Evolutionary conservation across 1,140 invertebrate genomes (phyloP).

Genomic region (Drosophila willistoni): DNA sequence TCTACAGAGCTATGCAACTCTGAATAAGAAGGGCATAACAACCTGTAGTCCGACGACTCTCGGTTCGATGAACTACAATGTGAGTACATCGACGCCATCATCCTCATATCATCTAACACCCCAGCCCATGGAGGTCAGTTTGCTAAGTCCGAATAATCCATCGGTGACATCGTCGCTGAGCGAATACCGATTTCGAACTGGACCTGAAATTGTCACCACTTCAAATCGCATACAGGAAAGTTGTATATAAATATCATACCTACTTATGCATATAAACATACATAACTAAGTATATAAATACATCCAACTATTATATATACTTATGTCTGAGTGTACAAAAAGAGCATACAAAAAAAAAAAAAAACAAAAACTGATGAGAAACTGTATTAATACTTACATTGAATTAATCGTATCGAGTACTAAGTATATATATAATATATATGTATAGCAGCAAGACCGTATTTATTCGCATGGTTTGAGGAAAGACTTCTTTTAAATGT

Average conservation of each 20-base stretch:
- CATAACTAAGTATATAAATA: slow-evolving; percentile 14
- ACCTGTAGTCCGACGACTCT: slow-evolving; percentile 77
- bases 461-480: slow-evolving; percentile 77
- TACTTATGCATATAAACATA: slow-evolving; percentile 36
- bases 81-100: slow-evolving; percentile 74
- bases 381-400: slow-evolving; percentile 66
- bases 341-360: slow-evolving; percentile 21
- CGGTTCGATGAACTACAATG: slow-evolving; percentile 65
- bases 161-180: slow-evolving; percentile 86
- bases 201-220: slow-evolving; percentile 91
- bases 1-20: slow-evolving; percentile 81
- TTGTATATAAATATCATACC: slow-evolving; percentile 88
- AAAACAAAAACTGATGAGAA: slow-evolving; percentile 22
- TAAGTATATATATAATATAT: slow-evolving; percentile 43
- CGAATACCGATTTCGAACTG: slow-evolving; percentile 87
- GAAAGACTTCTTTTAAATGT: slow-evolving; percentile 76
- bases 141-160: slow-evolving; percentile 82
- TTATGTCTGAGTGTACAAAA: slow-evolving; percentile 64
- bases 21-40: slow-evolving; percentile 82
- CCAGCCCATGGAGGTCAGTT: slow-evolving; percentile 82
- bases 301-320: slow-evolving; percentile 25
- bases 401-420: slow-evolving; percentile 59
- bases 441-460: slow-evolving; percentile 58
- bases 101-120: slow-evolving; percentile 80
- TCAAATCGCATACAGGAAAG: slow-evolving; percentile 93